Evolutionary conservation across 2,888 invertebrate species (phyloP), one percentile per base, ranked within the genome.

Genomic region (Rhaphigaster nebulosa): DNA sequence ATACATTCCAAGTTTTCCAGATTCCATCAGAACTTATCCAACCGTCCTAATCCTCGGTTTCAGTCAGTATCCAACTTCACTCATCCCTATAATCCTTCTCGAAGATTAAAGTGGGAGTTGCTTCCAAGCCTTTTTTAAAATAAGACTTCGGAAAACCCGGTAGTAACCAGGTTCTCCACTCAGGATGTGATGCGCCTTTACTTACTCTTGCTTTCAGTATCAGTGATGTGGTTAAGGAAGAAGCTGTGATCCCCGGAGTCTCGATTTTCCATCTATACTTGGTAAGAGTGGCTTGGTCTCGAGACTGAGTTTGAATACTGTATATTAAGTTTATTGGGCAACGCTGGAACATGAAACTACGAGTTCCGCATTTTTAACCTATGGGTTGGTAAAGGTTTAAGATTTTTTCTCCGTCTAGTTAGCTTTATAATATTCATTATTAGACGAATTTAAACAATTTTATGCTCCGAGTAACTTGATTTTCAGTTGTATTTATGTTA

Each of bases 11-110:
- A 65, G 65, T 65, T 65, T 65, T 29, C 65, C 65, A 65, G 29
- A 65, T 65, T 65, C 65, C 65, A 65, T 65, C 65, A 65, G 65
- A 65, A 65, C 65, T 65, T 65, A 65, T 29, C 65, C 65, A 29
- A 65, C 29, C 29, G 65, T 29, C 65, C 65, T 65, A 65, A 65
- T 65, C 65, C 65, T 15, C 65, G 65, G 65, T 65, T 65, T 65
- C 65, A 65, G 65, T 65, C 65, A 65, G 29, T 65, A 65, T 65
- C 65, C 65, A 65, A 65, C 65, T 65, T 65, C 29, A 65, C 29
- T 29, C 29, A 29, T 29, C 65, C 65, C 65, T 65, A 65, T 65
- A 65, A 65, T 65, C 65, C 65, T 65, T 65, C 65, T 65, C 29
- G 13, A 65, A 65, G 65, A 65, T 65, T 65, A 65, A 65, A 65